These are phyloP conservation scores for Apogon hyalosoma DNA, from an alignment of 2,797 vertebrate species.

Conservation along the genomic window DNA sequence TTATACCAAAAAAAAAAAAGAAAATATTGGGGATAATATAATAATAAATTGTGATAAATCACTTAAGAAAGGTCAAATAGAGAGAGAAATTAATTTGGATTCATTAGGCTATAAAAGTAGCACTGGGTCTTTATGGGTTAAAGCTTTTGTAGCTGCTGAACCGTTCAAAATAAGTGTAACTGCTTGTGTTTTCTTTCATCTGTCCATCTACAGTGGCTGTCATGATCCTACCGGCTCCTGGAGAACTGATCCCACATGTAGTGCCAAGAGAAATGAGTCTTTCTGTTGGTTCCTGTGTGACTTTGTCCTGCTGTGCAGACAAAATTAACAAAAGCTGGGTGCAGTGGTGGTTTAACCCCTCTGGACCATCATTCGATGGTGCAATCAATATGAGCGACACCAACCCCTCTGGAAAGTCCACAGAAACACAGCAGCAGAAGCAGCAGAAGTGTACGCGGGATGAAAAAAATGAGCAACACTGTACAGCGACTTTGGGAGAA, in stretches of 20 bases:
- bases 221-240: background rate
- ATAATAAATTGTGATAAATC: too few relatives aligned
- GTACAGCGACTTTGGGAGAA: background rate
- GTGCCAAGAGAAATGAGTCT: accelerated
- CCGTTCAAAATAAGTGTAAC: background rate
- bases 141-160: too few relatives aligned
- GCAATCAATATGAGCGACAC: accelerated
- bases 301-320: slow-evolving; percentile 43
- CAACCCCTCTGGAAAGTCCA: accelerated
- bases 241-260: slow-evolving; percentile 4
- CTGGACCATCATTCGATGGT: accelerated
- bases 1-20: too few relatives aligned
- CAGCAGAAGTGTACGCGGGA: too few relatives aligned
- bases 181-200: slow-evolving; percentile 1
- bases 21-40: too few relatives aligned
- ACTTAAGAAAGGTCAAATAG: too few relatives aligned
- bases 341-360: slow-evolving; percentile 3
- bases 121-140: too few relatives aligned
- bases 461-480: too few relatives aligned
- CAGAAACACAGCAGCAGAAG: background rate
- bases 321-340: accelerated
- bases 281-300: slow-evolving; percentile 33
- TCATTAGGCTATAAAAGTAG: too few relatives aligned
- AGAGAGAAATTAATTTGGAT: too few relatives aligned
- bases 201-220: slow-evolving; percentile 20